Percentiles rank a stretch among this genome's conserved stretches.
phyloP scores from a whole-genome alignment of 2,888 invertebrate genomes.

The Daptonema setosum region DNA sequence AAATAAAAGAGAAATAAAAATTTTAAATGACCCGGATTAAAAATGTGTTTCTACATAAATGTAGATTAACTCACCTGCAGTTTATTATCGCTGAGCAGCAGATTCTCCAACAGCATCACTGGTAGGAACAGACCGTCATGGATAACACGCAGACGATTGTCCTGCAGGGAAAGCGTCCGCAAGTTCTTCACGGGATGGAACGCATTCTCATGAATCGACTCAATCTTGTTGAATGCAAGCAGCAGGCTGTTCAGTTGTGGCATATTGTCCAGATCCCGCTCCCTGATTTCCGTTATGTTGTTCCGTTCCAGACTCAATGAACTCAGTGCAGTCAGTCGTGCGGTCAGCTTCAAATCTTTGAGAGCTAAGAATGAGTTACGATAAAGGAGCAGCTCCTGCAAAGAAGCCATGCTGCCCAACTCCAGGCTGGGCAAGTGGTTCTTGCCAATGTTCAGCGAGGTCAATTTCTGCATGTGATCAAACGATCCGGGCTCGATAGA shows the following conservation, averaged over 20 bases:
- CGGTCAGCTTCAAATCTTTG: not conserved
- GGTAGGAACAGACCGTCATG: not conserved
- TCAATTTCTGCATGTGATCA: conserved; percentile 14
- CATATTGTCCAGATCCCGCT: conserved; percentile 15
- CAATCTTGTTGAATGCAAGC: conserved; percentile 15
- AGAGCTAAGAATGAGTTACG: conserved; percentile 17
- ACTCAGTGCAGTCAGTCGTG: not conserved
- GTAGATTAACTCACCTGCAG: no score
- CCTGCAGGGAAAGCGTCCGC: conserved; percentile 30
- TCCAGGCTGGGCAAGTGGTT: conserved; percentile 21
- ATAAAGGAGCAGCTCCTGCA: conserved; percentile 20
- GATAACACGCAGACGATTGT: conserved; percentile 24
- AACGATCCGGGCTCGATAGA: conserved; percentile 17
- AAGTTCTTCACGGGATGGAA: conserved; percentile 27
- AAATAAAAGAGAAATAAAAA: no score
- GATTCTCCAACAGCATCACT: conserved; percentile 10
- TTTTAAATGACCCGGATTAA: no score
- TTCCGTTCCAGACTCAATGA: conserved; percentile 7
- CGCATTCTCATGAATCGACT: conserved; percentile 9
- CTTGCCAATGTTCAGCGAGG: conserved; percentile 28
- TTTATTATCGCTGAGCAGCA: conserved; percentile 10
- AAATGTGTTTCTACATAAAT: no score
- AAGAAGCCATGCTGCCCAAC: conserved; percentile 10
- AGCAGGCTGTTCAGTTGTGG: conserved; percentile 20
- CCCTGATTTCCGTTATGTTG: conserved; percentile 8